Evolutionary conservation across 2,113 vertebrate genomes (phyloP), one percentile per base, ranked within the genome.

Genomic region (Cynocephalus volans): DNA sequence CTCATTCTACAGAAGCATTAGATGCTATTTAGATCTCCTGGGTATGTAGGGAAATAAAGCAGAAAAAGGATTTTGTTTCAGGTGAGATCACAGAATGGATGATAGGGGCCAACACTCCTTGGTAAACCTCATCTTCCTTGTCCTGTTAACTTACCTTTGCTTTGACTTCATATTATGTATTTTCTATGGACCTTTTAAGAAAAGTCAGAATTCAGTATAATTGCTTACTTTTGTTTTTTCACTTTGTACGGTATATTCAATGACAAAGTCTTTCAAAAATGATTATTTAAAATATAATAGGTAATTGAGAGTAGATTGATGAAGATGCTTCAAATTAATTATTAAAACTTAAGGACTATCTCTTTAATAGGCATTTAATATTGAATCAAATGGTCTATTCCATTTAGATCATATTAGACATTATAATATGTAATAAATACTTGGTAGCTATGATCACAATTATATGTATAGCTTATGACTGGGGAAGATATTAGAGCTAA

Each of bases 61-160:
- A 54, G 82, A 96, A 19, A 1, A 23, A 88, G 62, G 95, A 76
- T 96, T 97, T 58, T 85, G n/a, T 97, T 98, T 98, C 93, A 93
- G 92, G 65, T 81, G 87, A 94, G 28, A 76, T 93, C 85, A 95
- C 33, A 60, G 82, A 96, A 84, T 31, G 95, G 58, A 24, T 92
- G 65, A 76, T 17, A 85, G 26, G 86, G 75, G 50, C 19, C 70
- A 93, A 41, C 0, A 0, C 24, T 95, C 72, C 77, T 91, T 81
- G 18, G 62, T 54, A 85, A 94, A 69, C 26, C 72, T 93, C 87
- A 90, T 75, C 56, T 76, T 69, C 50, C 36, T 82, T 81, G 17
- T 58, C 58, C 91, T 96, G 36, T 90, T n/a, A 50, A 6, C 1
- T 23, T 18, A 69, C 28, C 82, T 95, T 77, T 89, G 24, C 45